Evolutionary conservation across 2,113 vertebrate species (phyloP).

Genomic region (Mesitornis unicolor): DNA sequence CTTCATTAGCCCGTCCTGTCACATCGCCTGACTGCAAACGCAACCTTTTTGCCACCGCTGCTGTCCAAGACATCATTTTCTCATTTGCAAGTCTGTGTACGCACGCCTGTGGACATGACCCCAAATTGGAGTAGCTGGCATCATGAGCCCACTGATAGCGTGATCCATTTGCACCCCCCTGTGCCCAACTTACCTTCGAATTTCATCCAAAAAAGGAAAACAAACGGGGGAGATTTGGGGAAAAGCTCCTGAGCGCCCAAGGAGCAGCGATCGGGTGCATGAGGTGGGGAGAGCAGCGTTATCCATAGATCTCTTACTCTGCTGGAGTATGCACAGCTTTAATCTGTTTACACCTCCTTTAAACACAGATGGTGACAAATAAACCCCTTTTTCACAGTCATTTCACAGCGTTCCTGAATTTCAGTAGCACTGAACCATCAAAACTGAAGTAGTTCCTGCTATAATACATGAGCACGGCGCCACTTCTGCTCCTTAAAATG

Average conservation of each 20-base stretch:
- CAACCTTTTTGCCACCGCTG: background rate
- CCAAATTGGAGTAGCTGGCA: background rate
- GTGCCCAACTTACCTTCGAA: background rate
- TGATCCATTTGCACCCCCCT: background rate
- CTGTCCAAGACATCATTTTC: background rate
- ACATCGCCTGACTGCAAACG: background rate
- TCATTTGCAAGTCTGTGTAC: background rate
- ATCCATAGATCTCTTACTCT: background rate
- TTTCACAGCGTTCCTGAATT: background rate
- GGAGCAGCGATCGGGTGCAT: background rate
- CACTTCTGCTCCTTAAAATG: background rate
- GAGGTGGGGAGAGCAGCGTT: background rate
- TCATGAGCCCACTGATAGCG: background rate
- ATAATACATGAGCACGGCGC: background rate
- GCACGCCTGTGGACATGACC: background rate
- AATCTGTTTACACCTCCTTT: background rate
- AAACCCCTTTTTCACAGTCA: background rate
- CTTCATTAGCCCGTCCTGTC: background rate
- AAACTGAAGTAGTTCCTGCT: background rate
- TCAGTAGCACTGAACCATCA: background rate
- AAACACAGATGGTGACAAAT: background rate
- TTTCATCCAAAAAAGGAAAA: background rate
- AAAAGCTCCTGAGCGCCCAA: background rate
- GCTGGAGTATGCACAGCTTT: accelerated
- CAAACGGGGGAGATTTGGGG: background rate